These are phyloP conservation scores for Neogale vison DNA, from an alignment of 2,113 vertebrate species.

Conservation along the genomic window DNA sequence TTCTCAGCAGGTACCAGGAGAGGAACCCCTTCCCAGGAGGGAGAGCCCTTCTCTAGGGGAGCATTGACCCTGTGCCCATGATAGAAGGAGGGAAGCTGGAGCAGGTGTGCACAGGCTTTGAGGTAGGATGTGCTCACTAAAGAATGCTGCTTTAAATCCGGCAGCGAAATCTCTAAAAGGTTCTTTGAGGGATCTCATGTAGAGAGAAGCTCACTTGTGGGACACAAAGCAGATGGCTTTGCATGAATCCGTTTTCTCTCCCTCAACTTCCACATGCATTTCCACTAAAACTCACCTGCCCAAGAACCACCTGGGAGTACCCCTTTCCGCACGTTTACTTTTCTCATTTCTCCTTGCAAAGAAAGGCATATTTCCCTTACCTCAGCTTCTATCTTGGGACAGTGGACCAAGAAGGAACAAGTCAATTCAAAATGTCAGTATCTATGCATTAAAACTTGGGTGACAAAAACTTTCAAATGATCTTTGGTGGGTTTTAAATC, in stretches of 20 bases:
- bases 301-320: background rate
- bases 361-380: background rate
- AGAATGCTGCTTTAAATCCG: background rate
- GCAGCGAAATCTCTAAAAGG: background rate
- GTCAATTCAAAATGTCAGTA: background rate
- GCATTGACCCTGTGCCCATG: fast-evolving
- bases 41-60: background rate
- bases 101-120: background rate
- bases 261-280: background rate
- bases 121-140: no score
- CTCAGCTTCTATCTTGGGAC: background rate
- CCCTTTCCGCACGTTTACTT: no score
- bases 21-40: background rate
- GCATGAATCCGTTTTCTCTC: no score
- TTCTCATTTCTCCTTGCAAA: background rate
- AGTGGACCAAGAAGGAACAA: background rate
- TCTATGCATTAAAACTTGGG: background rate
- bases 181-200: background rate
- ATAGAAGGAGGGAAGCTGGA: background rate
- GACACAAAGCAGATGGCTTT: background rate
- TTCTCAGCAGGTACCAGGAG: background rate
- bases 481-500: background rate
- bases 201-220: fast-evolving
- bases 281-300: background rate
- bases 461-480: background rate